A percentile compares a stretch with the other conserved stretches of the same genome.
Evolutionary conservation across 2,888 invertebrate genomes (phyloP).

Genomic region (Heteromyza rotundicornis): DNA sequence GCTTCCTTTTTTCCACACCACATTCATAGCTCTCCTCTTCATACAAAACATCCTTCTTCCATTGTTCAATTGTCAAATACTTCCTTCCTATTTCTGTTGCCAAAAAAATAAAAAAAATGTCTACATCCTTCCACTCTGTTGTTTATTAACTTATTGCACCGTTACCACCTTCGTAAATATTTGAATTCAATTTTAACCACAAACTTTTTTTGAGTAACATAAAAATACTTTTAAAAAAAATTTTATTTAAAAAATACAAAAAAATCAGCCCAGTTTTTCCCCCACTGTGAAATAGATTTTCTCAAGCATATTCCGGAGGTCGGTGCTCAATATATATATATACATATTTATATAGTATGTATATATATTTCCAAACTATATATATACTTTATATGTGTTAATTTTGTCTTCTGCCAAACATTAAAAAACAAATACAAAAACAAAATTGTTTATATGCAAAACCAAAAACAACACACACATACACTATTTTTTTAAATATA

Average conservation of each 20-base stretch:
- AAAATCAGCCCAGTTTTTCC: no score
- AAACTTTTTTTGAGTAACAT: background rate
- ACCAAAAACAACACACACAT: slow-evolving; percentile 10
- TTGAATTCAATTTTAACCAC: background rate
- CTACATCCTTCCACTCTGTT: no score
- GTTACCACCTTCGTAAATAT: slow-evolving; percentile 51
- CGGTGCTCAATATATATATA: slow-evolving; percentile 48
- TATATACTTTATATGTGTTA: no score
- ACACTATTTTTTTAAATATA: slow-evolving; percentile 21
- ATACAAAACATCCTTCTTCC: no score
- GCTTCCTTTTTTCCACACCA: slow-evolving; percentile 15
- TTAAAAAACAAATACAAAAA: background rate
- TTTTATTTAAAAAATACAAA: no score
- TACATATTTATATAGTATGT: no score
- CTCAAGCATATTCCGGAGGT: slow-evolving; percentile 62
- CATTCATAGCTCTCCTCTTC: no score
- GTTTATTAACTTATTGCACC: slow-evolving; percentile 46
- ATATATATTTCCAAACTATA: no score
- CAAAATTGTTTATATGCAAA: slow-evolving; percentile 9
- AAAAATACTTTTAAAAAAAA: no score
- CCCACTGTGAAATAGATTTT: slow-evolving; percentile 51
- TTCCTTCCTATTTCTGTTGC: no score
- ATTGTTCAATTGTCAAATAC: no score
- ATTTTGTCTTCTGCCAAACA: background rate
- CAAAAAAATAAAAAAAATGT: no score